Evolutionary conservation across 2,797 vertebrate genomes (phyloP).

Genomic region (Darevskia nairensis): DNA sequence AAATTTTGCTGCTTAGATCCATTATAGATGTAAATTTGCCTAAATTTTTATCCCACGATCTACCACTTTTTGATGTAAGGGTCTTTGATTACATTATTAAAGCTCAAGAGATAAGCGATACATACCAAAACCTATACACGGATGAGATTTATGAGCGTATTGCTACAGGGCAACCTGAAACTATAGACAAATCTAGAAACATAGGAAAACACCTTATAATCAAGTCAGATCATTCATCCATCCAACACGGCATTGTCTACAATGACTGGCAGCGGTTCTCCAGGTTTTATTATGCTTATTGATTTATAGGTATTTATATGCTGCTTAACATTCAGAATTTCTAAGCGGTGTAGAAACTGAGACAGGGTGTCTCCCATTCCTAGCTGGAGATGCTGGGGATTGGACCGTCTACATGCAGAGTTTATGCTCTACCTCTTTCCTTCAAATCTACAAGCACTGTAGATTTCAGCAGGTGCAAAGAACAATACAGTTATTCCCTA

Average conservation of each 20-base stretch:
- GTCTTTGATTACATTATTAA: neutral
- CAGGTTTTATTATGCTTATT: no score
- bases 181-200: neutral
- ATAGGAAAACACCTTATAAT: no score
- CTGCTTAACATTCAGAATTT: no score
- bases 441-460: neutral
- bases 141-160: neutral
- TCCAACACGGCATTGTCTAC: no score
- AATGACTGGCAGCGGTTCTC: no score
- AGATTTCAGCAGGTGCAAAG: neutral
- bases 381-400: no score
- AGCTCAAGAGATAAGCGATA: neutral
- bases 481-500: neutral
- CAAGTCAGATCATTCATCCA: no score
- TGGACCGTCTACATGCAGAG: no score
- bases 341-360: no score
- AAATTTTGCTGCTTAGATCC: constrained; percentile 89
- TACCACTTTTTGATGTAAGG: constrained; percentile 91
- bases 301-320: no score
- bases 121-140: neutral
- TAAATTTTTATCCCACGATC: constrained; percentile 91
- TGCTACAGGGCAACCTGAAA: neutral
- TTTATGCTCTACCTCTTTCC: no score
- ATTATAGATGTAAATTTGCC: constrained; percentile 93
- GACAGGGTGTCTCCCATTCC: no score